Evolutionary conservation across 2,797 vertebrate species (phyloP).

Genomic region (Aulostomus chinensis): DNA sequence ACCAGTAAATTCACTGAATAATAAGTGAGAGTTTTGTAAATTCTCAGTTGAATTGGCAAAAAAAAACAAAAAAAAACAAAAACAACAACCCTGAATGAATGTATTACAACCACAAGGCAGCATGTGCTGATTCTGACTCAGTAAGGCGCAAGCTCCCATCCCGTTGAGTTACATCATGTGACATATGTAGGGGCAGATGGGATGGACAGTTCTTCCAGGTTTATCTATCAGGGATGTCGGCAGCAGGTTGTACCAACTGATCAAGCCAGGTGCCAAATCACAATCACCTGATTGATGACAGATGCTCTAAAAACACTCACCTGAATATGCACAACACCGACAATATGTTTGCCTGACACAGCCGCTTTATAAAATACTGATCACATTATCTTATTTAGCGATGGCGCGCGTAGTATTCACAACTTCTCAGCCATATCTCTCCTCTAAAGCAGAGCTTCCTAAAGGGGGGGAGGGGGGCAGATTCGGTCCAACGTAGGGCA

Average conservation of each 20-base stretch:
- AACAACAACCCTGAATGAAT: conserved; percentile 42
- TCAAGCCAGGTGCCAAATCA: conserved; percentile 71
- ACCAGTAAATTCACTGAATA: too few species aligned
- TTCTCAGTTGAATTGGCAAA: too few species aligned
- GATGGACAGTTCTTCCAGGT: conserved; percentile 64
- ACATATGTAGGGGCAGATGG: conserved; percentile 78
- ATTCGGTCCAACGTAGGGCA: too few species aligned
- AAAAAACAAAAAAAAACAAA: too few species aligned
- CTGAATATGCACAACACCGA: conserved; percentile 37
- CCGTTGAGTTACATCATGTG: conserved; percentile 65
- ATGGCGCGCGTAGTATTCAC: too few species aligned
- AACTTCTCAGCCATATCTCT: too few species aligned
- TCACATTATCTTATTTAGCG: too few species aligned
- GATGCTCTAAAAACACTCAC: conserved; percentile 49
- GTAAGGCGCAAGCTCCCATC: conserved; percentile 55
- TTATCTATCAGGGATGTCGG: conserved; percentile 72
- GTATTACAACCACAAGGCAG: conserved; percentile 56
- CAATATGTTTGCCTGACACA: conserved; percentile 20
- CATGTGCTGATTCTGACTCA: conserved; percentile 51
- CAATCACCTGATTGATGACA: conserved; percentile 69
- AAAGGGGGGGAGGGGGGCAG: too few species aligned
- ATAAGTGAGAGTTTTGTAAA: too few species aligned
- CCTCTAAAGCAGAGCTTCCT: too few species aligned
- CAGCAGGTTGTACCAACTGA: conserved; percentile 70
- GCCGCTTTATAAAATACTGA: neutral